Evolutionary conservation across 1,140 invertebrate genomes (phyloP).

Genomic region (Lanistes nyassanus): DNA sequence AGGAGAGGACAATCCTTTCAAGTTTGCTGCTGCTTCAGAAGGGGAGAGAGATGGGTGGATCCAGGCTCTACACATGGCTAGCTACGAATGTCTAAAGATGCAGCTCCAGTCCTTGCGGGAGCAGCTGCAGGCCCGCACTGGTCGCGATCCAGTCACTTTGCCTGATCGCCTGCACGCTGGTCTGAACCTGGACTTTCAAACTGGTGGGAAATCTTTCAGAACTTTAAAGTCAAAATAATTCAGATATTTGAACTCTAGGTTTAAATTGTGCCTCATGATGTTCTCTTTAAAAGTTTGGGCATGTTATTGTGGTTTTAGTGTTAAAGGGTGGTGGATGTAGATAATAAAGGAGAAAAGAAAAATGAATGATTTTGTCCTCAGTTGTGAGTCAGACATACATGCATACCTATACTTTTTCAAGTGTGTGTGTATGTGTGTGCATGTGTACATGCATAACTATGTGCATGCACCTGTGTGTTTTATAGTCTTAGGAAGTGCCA

Average conservation of each 20-base stretch:
- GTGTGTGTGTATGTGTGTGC: not conserved
- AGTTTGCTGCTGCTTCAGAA: constrained; percentile 82
- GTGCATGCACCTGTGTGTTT: not conserved
- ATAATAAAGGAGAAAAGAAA: not conserved
- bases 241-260: no score
- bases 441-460: no score
- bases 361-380: no score
- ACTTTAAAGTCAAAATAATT: not conserved
- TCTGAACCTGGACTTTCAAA: constrained; percentile 53
- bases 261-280: no score
- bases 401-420: no score
- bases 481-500: no score
- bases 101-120: constrained; percentile 77
- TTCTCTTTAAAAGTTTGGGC: no score
- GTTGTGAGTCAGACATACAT: no score
- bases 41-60: constrained; percentile 88
- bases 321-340: not conserved
- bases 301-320: not conserved
- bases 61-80: constrained; percentile 83
- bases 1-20: constrained; percentile 77
- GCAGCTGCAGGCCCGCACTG: constrained; percentile 63
- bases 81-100: constrained; percentile 83
- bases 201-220: constrained; percentile 37
- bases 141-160: constrained; percentile 54
- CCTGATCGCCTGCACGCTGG: constrained; percentile 46